phyloP scores from a whole-genome alignment of 2,888 invertebrate genomes.

The Drosophila percnosoma region DNA sequence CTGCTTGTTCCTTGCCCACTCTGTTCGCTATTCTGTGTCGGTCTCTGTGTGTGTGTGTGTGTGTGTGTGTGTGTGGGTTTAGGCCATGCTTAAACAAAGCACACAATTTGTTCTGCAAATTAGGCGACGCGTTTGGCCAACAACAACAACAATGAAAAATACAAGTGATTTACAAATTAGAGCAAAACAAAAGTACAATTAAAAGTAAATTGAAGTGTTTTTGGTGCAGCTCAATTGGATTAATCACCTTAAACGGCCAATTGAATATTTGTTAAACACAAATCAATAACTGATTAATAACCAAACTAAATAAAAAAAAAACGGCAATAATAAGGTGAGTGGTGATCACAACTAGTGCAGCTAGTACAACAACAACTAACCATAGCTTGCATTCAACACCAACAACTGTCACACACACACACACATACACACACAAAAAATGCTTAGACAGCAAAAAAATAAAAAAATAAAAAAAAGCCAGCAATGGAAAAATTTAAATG shows the following conservation, averaged over 20 bases:
- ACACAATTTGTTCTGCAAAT: constrained; percentile 49
- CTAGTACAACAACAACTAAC: constrained; percentile 26
- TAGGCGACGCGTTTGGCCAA: constrained; percentile 16
- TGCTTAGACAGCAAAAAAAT: constrained; percentile 52
- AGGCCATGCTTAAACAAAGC: constrained; percentile 3
- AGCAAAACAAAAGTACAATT: background rate
- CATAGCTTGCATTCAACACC: constrained; percentile 45
- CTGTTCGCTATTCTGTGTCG: background rate
- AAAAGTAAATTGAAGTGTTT: constrained; percentile 2
- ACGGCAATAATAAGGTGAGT: constrained; percentile 48
- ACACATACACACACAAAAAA: constrained; percentile 38
- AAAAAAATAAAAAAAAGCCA: constrained; percentile 5
- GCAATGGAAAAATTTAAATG: constrained; percentile 48
- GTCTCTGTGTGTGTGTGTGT: constrained; percentile 6
- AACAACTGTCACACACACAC: constrained; percentile 33
- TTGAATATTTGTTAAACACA: background rate
- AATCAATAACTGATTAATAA: background rate
- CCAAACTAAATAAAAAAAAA: constrained; percentile 5
- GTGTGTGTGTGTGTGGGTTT: constrained; percentile 3
- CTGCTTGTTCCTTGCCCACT: background rate
- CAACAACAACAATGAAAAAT: background rate
- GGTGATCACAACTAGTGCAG: constrained; percentile 29
- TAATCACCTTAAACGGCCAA: background rate
- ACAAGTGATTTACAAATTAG: background rate
- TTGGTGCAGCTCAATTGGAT: background rate